Evolutionary conservation across 2,113 vertebrate genomes (phyloP), one percentile per base, ranked within the genome.

Genomic region (Origma solitaria): DNA sequence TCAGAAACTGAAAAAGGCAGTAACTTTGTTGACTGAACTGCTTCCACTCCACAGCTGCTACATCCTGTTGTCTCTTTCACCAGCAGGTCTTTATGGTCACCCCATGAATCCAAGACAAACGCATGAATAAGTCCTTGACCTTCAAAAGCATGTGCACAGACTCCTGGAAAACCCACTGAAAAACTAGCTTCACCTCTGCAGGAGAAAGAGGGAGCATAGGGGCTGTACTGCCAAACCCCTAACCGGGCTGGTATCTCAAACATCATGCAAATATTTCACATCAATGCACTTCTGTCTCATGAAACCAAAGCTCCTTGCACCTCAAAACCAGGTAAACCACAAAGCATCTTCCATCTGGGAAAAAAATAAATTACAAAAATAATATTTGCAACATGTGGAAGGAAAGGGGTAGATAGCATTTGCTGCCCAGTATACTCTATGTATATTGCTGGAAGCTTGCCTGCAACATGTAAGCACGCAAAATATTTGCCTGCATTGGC

Each of bases 161-260:
- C n/a, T 47, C 37, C 42, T 10, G 25, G 15, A n/a, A 89, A 84
- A 21, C 15, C 44, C n/a, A 40, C 9, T 0, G 0, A 76, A 56
- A 72, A 94, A 47, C 19, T 18, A 17, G 8, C 9, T 75, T 51
- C 44, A 64, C 23, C 51, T 75, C 57, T 13, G 21, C 40, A 60
- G n/a, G 14, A 40, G 15, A 27, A 54, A 35, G 44, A 75, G 9
- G 19, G 37, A 82, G 35, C 47, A 75, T 40, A 69, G 13, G 9
- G 30, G 58, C 37, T 40, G 54, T 77, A n/a, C 31, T 53, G 42
- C 42, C 58, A 57, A 47, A 57, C 10, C 37, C 58, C 23, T 66
- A 49, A 72, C 8, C 38, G 33, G 35, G 57, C 4, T 7, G 12
- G 8, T 37, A 84, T 51, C 84, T 86, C 64, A 58, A 68, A 50